These are phyloP conservation scores for Epizoanthus rinbou DNA, from an alignment of 92 coral and sea anemone genomes.

Conservation along the genomic window DNA sequence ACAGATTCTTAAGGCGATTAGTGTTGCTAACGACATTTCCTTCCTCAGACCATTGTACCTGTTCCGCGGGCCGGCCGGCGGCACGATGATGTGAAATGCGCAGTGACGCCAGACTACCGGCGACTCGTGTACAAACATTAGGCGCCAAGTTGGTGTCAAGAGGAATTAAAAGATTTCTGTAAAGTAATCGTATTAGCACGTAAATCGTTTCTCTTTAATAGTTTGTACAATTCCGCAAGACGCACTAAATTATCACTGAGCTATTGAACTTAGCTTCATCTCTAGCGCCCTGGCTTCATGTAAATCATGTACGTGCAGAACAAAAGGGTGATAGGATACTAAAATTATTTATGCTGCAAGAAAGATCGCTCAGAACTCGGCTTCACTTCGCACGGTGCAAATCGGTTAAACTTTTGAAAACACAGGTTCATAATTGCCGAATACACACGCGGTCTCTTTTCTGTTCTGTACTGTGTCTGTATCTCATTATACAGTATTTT, in stretches of 20 bases:
- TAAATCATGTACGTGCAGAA: neutral
- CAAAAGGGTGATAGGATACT: neutral
- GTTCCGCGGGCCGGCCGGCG: neutral
- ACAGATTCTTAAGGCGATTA: neutral
- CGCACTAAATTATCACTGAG: neutral
- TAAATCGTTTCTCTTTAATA: conserved; percentile 8
- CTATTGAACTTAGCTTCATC: neutral
- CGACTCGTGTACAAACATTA: conserved; percentile 20
- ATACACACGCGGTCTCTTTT: no score
- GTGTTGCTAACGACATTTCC: neutral
- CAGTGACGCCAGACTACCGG: conserved; percentile 19
- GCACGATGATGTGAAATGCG: neutral
- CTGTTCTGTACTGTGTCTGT: no score
- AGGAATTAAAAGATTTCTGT: conserved; percentile 28
- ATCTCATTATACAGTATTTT: no score
- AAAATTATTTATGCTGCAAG: no score
- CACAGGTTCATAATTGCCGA: no score
- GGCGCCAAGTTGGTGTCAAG: conserved; percentile 30
- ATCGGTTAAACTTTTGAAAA: no score
- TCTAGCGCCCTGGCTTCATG: no score
- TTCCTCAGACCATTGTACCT: neutral
- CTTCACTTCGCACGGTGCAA: no score
- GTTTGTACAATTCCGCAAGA: neutral
- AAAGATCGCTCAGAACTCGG: no score
- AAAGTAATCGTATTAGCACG: conserved; percentile 25